Evolutionary conservation across 2,113 vertebrate species (phyloP), one percentile per base, ranked within the genome.

Genomic region (Pachyramphus minor): DNA sequence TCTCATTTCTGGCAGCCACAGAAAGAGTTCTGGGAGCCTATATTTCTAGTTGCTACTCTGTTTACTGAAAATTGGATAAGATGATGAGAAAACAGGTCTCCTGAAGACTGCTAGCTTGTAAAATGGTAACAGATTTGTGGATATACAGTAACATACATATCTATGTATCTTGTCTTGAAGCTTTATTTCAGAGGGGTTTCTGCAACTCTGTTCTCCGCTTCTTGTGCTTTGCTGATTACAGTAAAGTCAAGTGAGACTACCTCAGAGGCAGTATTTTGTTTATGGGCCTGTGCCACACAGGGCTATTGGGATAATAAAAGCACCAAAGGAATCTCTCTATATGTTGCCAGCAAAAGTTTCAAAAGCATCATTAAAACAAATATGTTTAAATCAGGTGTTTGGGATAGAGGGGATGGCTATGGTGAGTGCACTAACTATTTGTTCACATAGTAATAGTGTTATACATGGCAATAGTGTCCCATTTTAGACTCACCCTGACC

Each of bases 401-500:
- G 39, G 9, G 22, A 27, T 45, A 42, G 60, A 42, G 2, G 23
- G 21, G 45, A 44, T 25, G 25, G 60, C 12, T 41, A 20, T 18
- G 23, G 41, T n/a, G 68, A 69, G 79, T 39, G 52, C 64, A 53
- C 35, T 49, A 7, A 55, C 35, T 50, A 8, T 16, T n/a, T 60
- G 17, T 39, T 90, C 84, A 45, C 31, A 8, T 63, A 27, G 60
- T 30, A 63, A 14, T 41, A 21, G 14, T 83, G 17, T 73, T 73
- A 39, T 35, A 44, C 1, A 1, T 73, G 78, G 76, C 75, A 68
- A 4, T 52, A 86, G 31, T 37, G 52, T 92, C 55, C 93, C 85
- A 76, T 80, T 97, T 96, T 92, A 90, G 87, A 60, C 44, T 81
- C 79, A 47, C 49, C n/a, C 33, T 77, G 95, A 58, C 94, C 93